phyloP scores from a whole-genome alignment of 1,140 invertebrate genomes.

The Stenopsyche tienmushanensis region DNA sequence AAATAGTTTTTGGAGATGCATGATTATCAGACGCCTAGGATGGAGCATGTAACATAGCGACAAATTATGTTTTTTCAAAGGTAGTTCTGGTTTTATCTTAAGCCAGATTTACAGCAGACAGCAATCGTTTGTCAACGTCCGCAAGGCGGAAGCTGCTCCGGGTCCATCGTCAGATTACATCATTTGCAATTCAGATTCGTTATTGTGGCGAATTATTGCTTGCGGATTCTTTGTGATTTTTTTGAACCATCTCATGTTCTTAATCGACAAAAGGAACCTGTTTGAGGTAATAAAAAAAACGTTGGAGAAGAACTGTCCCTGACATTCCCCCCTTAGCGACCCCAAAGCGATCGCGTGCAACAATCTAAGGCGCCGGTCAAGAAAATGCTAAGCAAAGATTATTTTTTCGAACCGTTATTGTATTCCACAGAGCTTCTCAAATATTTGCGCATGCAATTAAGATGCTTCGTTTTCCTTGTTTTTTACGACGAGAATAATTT shows the following conservation, averaged over 20 bases:
- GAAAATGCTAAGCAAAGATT: no score
- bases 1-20: no score
- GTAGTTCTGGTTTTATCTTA: background rate
- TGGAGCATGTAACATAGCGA: no score
- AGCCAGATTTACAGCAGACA: background rate
- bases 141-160: slow-evolving; percentile 16
- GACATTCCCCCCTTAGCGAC: slow-evolving; percentile 15
- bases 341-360: background rate
- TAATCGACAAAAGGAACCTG: slow-evolving; percentile 8
- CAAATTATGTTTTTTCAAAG: background rate
- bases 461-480: no score
- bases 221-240: slow-evolving; percentile 17
- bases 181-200: slow-evolving; percentile 25
- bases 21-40: no score
- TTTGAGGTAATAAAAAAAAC: slow-evolving; percentile 2
- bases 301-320: background rate
- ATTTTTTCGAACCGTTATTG: no score
- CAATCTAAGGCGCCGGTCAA: no score
- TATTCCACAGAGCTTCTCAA: background rate
- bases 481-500: background rate
- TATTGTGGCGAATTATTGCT: slow-evolving; percentile 20
- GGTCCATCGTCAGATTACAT: slow-evolving; percentile 17
- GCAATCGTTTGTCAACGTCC: slow-evolving; percentile 19
- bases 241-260: background rate
- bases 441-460: no score